Base-by-base conservation (phyloP, 2,113 vertebrate genomes). In the Dicrurus megarhynchus region DNA sequence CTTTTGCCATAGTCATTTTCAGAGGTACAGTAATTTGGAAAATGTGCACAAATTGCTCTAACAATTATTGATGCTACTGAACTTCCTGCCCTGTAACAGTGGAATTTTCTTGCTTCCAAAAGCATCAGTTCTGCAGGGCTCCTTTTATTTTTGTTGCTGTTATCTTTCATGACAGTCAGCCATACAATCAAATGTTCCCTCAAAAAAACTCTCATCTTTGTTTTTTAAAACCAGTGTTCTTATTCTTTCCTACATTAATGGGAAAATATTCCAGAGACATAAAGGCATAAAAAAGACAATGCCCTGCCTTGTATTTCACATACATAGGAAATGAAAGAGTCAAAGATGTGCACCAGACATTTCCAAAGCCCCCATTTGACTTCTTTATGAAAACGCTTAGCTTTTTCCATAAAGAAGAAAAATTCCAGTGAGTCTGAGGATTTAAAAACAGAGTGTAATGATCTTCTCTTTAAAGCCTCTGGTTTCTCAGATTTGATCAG, bases 161-260 rank as follows among this genome's bases (percentile, higher is more conserved):
- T 97, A 90, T 47, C 64, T 86, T 94, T 93, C 90, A 84, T 71
- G 73, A 68, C 50, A 90, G 49, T 49, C 44, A 77, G 82, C 20
- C 64, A 75, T 94, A 96, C 94, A 96, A 89, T 78, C 19, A 84
- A 87, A 92, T 55, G 44, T 60, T 92, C 37, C 90, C 83, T 78
- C 86, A 68, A 94, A 88, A 84, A 44, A 86, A 78, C 82, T 84
- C 89, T 90, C 35, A 84, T 93, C 55, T 93, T 83, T 74, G n/a
- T 65, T 94, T 83, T 94, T 86, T 32, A 84, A 94, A 96, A 68
- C 19, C 5, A 28, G 7, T 47, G 56, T 60, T 95, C 68, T 81
- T 88, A 67, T 49, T 86, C 47, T 81, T 93, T 88, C 59, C 76
- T 55, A 73, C 41, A 57, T 84, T 84, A 95, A 84, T 71, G 28